phyloP scores from a whole-genome alignment of 2,113 vertebrate species.

The Anser cygnoides region DNA sequence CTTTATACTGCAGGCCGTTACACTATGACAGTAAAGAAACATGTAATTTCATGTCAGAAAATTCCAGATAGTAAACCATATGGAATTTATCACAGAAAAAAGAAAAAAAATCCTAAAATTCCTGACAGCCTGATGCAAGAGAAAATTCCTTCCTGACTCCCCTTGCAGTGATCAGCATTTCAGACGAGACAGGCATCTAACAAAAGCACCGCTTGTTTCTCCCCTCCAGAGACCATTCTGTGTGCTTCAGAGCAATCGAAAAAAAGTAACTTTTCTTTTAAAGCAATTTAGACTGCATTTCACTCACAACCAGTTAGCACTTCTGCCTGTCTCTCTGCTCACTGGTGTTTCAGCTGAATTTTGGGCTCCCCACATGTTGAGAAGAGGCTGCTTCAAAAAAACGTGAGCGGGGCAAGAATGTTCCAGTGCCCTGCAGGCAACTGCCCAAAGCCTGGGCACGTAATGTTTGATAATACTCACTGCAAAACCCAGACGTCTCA shows the following conservation, averaged over 20 bases:
- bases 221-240: background rate
- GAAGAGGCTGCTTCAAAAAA: background rate
- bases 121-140: background rate
- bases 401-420: accelerated
- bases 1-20: background rate
- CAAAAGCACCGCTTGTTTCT: background rate
- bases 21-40: background rate
- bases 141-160: background rate
- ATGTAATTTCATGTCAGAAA: background rate
- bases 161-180: slow-evolving; percentile 9
- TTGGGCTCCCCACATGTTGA: background rate
- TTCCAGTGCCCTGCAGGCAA: background rate
- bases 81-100: background rate
- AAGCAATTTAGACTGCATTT: slow-evolving; percentile 37
- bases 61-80: background rate
- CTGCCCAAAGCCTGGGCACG: background rate
- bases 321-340: background rate
- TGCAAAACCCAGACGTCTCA: background rate
- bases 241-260: slow-evolving; percentile 3
- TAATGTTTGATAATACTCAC: background rate
- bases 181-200: background rate
- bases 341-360: background rate
- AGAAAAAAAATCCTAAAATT: background rate
- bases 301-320: background rate
- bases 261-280: slow-evolving; percentile 21